phyloP scores from a whole-genome alignment of 2,797 vertebrate species.

The Pipistrellus kuhlii region DNA sequence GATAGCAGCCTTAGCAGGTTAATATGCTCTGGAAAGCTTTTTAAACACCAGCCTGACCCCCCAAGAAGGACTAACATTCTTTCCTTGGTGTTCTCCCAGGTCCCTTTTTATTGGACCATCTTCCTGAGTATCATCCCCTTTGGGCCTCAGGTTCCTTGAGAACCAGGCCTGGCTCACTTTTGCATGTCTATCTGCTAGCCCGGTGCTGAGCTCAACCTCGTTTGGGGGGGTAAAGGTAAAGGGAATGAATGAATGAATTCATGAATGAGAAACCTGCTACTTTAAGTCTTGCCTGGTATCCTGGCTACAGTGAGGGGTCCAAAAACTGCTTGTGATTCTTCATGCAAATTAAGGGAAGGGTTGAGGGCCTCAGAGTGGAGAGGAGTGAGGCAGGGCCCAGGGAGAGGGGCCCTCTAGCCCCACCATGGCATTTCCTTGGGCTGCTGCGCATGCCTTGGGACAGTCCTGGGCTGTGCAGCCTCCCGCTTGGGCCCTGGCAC shows the following conservation, averaged over 20 bases:
- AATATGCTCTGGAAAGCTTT: neutral
- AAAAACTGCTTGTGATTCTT: neutral
- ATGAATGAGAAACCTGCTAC: neutral
- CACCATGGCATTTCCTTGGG: accelerated
- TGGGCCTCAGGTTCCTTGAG: neutral
- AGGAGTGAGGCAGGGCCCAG: neutral
- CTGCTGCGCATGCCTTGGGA: neutral
- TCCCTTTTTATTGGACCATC: neutral
- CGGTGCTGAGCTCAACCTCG: neutral
- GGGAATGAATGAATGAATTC: neutral
- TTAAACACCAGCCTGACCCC: too few relatives aligned
- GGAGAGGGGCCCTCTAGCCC: neutral
- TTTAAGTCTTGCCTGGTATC: neutral
- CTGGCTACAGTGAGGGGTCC: neutral
- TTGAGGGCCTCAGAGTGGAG: neutral
- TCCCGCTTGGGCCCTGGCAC: neutral
- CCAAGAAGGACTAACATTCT: neutral
- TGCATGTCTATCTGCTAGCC: neutral
- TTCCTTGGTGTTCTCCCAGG: neutral
- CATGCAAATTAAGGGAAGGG: neutral
- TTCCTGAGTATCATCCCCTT: neutral
- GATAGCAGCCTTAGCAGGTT: neutral
- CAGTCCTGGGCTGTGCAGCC: neutral
- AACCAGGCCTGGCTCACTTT: neutral
- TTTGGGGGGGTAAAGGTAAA: neutral